Base-by-base conservation (phyloP, 2,797 vertebrate genomes). In the Eurystomus glaucurus region DNA sequence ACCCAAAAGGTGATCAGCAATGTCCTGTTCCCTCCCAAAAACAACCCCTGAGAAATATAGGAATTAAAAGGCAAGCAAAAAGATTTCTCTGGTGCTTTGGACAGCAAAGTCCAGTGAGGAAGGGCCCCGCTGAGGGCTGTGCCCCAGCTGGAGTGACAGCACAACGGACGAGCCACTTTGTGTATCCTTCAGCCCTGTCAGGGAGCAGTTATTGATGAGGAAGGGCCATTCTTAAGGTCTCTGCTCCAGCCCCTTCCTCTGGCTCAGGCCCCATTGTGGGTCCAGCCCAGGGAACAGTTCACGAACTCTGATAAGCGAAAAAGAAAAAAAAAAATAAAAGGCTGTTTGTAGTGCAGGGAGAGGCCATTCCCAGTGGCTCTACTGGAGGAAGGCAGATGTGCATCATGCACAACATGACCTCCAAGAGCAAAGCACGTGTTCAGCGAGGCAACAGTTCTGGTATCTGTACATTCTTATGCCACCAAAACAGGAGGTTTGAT, bases 181-280 rank as follows among this genome's bases (percentile, higher is more conserved):
- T 96, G 93, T 71, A 57, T 68, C 94, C 95, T 97, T 96, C 89
- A 96, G 93, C 88, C 91, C 95, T 98, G 98, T 98, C 98, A 98
- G 29, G 55, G 58, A 61, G 75, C 80, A 86, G 95, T 98, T 98
- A 98, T 98, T 98, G 98, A 98, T 98, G 98, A 97, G 85, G 88
- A 90, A 93, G 91, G 94, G 91, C 97, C 86, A 95, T 96, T 95
- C 95, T 97, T 96, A 82, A 96, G 85, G 88, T 52, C 92, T 70
- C 72, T 91, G 52, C 90, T 96, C 91, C 91, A 82, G 50, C 94
- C 85, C 83, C 83, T 94, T 97, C 93, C 96, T 91, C 88, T 76
- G 87, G 83, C 76, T 93, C 72, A 88, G 91, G 77, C 54, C 70
- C 60, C 93, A 97, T 96, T 97, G 93, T 94, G 91, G 85, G 61